Base-by-base conservation (phyloP, 1,140 invertebrate genomes). In the Acromyrmex echinatior region DNA sequence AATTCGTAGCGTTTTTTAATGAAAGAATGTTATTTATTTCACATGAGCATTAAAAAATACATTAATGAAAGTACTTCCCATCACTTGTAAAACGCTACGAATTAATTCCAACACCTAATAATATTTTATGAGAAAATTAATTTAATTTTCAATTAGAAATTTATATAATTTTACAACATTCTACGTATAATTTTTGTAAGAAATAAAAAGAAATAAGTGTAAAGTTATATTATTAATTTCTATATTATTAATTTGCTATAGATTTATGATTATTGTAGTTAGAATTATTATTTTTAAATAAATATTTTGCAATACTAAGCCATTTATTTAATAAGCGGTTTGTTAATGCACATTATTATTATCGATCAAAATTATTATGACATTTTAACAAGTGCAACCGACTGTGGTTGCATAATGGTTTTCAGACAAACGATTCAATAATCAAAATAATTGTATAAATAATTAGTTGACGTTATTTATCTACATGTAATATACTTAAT, bases 281-380 rank as follows among this genome's bases (percentile, higher is more conserved):
- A 39, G 18, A 76, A 35, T 60, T 76, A 60, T 74, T 60, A 58
- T 16, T 58, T 58, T 74, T 74, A 35, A 21, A 10, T 35, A 10
- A 58, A 53, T 31, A 31, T 31, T 58, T 35, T 58, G 21, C 53
- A 73, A 14, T 9, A 53, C 16, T 18, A 58, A 58, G 3, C 35
- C 6, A 58, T 16, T 58, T 35, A 76, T 39, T 76, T 58, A 58
- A 39, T 39, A 39, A 58, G 10, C 18, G 28, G 18, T 18, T 58
- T 39, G 3, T 39, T 76, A 76, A 76, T 58, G 31, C 31, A 58
- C 12, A 39, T 58, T 21, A 58, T 58, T 76, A 58, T 74, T 35
- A 56, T 21, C 1, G 7, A 12, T 35, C 1, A 58, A 76, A 58
- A 60, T 76, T 76, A 76, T 58, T 56, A 21, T 14, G 51, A 58